These are phyloP conservation scores for Drosophila aldrichi DNA, from an alignment of 2,888 invertebrate species.

Conservation along the genomic window DNA sequence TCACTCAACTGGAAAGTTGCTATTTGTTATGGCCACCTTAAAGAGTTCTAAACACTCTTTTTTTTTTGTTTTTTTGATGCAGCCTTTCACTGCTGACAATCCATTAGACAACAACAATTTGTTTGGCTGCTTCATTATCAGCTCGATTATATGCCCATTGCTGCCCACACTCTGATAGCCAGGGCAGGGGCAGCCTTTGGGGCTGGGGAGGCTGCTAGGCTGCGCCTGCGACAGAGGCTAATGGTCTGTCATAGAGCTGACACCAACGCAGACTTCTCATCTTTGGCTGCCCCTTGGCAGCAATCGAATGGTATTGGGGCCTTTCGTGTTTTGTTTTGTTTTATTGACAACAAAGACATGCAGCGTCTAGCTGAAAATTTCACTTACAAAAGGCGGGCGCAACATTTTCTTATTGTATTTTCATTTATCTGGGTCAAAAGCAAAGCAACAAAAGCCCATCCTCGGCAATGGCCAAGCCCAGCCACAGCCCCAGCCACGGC, in stretches of 20 bases:
- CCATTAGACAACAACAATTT: slow-evolving; percentile 26
- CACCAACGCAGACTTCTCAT: slow-evolving; percentile 53
- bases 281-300: slow-evolving; percentile 25
- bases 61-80: neutral
- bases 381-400: slow-evolving; percentile 75
- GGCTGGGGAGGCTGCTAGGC: neutral
- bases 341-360: slow-evolving; percentile 42
- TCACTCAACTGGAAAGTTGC: slow-evolving; percentile 17
- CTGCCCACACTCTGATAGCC: slow-evolving; percentile 43
- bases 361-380: slow-evolving; percentile 62
- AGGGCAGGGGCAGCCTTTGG: slow-evolving; percentile 8
- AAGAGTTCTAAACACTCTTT: slow-evolving; percentile 32
- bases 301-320: slow-evolving; percentile 29
- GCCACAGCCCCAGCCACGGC: slow-evolving; percentile 28
- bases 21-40: slow-evolving; percentile 6
- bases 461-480: slow-evolving; percentile 73
- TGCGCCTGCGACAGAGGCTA: slow-evolving; percentile 7
- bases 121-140: slow-evolving; percentile 62
- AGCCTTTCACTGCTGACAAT: slow-evolving; percentile 46
- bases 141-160: slow-evolving; percentile 57
- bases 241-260: slow-evolving; percentile 58
- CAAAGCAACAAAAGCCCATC: slow-evolving; percentile 69
- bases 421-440: slow-evolving; percentile 74
- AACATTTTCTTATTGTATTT: slow-evolving; percentile 79
- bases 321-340: neutral